A percentile compares a stretch with the other conserved stretches of the same genome.
Evolutionary conservation across 2,797 vertebrate species (phyloP).

Genomic region (Microcaecilia unicolor): DNA sequence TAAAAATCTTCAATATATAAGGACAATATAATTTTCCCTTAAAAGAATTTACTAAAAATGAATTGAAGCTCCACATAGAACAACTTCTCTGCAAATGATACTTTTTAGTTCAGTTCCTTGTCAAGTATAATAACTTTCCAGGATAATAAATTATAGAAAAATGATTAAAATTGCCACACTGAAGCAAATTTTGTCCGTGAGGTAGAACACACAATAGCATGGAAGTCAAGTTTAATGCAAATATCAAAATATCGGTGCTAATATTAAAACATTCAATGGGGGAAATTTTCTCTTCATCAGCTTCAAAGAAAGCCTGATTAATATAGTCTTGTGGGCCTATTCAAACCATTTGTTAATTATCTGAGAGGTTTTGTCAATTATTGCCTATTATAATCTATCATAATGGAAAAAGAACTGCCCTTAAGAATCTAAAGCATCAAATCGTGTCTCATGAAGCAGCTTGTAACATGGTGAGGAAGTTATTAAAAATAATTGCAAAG

Average conservation of each 20-base stretch:
- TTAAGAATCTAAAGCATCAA: neutral
- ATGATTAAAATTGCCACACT: constrained; percentile 19
- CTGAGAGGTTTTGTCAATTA: neutral
- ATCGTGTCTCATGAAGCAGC: neutral
- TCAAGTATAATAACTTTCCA: constrained; percentile 27
- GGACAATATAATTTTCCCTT: too few relatives aligned
- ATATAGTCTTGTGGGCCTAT: neutral
- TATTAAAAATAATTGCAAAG: neutral
- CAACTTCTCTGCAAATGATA: constrained; percentile 13
- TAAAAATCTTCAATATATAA: too few relatives aligned
- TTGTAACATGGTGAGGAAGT: neutral
- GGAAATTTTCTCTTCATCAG: neutral
- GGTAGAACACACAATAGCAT: constrained; percentile 10
- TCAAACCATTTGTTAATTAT: constrained; percentile 10
- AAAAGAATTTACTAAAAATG: too few relatives aligned
- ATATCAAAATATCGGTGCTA: neutral
- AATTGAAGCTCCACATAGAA: constrained; percentile 12
- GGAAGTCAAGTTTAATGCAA: constrained; percentile 5
- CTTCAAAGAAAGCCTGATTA: constrained; percentile 3
- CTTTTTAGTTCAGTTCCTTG: constrained; percentile 30
- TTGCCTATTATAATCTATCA: neutral
- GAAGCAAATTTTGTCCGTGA: constrained; percentile 9
- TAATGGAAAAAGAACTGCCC: neutral
- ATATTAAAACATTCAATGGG: neutral
- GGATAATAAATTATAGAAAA: constrained; percentile 27